Percentiles rank a stretch among this genome's conserved stretches.
Conservation (phyloP, 2,113 vertebrate genomes). For the Macquaria australasica region DNA sequence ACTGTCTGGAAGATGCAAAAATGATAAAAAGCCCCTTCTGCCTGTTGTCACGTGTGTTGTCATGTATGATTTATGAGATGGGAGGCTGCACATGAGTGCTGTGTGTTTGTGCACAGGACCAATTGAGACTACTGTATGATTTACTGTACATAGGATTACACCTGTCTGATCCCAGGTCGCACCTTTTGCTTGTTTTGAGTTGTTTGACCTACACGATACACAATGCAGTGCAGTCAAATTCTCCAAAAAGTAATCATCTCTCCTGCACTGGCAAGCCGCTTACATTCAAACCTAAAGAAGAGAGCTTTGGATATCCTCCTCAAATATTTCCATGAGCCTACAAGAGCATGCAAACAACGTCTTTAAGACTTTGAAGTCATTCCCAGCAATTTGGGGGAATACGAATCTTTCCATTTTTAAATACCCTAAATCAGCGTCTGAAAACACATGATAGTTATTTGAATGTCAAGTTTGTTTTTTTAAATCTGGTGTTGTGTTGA, state of each 20-base stretch:
- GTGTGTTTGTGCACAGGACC: constrained; percentile 48
- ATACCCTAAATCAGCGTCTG: constrained; percentile 1
- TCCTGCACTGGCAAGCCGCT: background rate
- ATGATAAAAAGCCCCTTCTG: constrained; percentile 24
- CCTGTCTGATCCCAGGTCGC: constrained; percentile 12
- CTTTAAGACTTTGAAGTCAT: constrained; percentile 35
- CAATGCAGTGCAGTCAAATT: background rate
- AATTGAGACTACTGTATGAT: constrained; percentile 50
- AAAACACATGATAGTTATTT: constrained; percentile 46
- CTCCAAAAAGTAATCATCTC: constrained; percentile 6
- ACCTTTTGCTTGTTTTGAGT: constrained; percentile 1
- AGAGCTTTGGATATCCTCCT: background rate
- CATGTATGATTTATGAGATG: constrained; percentile 63
- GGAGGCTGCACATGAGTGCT: constrained; percentile 33
- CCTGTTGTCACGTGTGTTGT: constrained; percentile 48
- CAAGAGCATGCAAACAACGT: constrained; percentile 40
- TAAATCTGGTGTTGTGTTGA: constrained; percentile 9
- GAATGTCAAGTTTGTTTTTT: background rate
- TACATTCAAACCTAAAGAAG: constrained; percentile 8
- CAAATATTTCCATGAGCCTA: constrained; percentile 44
- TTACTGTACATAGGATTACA: constrained; percentile 57
- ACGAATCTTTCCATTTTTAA: constrained; percentile 47
- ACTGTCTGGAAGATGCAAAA: constrained; percentile 43
- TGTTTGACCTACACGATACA: background rate
- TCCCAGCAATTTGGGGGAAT: constrained; percentile 18